These are phyloP conservation scores for Elmis aenea DNA, from an alignment of 2,888 invertebrate species.

Conservation along the genomic window DNA sequence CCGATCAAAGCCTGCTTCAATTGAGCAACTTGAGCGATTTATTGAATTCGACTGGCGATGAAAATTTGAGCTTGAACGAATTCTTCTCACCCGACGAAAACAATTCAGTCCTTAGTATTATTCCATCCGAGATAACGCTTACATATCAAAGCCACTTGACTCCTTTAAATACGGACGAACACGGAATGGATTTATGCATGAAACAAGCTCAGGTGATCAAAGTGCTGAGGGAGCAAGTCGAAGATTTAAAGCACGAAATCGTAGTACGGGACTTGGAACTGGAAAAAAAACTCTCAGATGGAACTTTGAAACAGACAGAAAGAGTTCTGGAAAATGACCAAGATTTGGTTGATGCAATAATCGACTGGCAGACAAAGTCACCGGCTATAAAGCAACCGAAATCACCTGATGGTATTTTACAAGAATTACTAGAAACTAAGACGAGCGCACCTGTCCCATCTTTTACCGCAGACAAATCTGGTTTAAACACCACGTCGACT, in stretches of 20 bases:
- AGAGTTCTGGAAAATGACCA: conserved; percentile 24
- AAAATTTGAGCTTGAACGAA: conserved; percentile 27
- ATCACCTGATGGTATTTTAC: conserved; percentile 21
- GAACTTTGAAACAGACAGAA: conserved; percentile 13
- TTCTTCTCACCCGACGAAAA: conserved; percentile 18
- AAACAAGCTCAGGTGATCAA: conserved; percentile 32
- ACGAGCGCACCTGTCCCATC: conserved; percentile 4
- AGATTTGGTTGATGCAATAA: conserved; percentile 21
- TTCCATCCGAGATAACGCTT: conserved; percentile 36
- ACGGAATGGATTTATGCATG: conserved; percentile 11
- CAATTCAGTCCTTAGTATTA: conserved; percentile 31
- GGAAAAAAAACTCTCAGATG: conserved; percentile 21
- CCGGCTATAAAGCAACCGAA: conserved; percentile 10
- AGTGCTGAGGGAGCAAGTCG: conserved; percentile 40
- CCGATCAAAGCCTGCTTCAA: conserved; percentile 49
- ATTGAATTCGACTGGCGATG: conserved; percentile 37
- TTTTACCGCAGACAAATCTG: conserved; percentile 6
- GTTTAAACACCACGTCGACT: conserved; percentile 26
- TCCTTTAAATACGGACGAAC: conserved; percentile 22
- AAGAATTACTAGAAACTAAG: conserved; percentile 12
- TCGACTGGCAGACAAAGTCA: conserved; percentile 18
- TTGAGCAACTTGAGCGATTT: conserved; percentile 49
- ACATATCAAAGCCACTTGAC: conserved; percentile 39
- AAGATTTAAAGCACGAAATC: conserved; percentile 41
- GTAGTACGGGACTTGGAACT: conserved; percentile 41